Percentiles rank a stretch among this genome's conserved stretches.
Evolutionary conservation across 2,888 invertebrate genomes (phyloP).

Genomic region (Limnephilus marmoratus): DNA sequence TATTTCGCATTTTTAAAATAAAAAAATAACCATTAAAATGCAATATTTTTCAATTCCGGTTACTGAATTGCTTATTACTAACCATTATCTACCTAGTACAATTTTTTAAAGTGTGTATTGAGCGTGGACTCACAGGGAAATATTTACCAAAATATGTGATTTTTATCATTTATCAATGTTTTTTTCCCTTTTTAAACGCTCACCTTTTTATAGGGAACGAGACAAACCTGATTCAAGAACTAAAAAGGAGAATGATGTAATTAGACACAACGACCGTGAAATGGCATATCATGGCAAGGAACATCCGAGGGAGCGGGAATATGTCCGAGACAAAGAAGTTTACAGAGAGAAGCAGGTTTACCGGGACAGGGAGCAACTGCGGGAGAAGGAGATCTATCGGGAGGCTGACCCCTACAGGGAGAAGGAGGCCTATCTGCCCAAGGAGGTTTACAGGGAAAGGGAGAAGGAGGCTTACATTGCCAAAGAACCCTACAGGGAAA

Average conservation of each 20-base stretch:
- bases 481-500: slow-evolving; percentile 70
- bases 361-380: slow-evolving; percentile 70
- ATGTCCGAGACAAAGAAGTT: slow-evolving; percentile 69
- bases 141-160: too few species aligned
- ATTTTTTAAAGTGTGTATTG: too few species aligned
- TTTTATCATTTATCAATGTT: not conserved
- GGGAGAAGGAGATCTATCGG: slow-evolving; percentile 71
- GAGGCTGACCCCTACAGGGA: slow-evolving; percentile 71
- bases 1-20: too few species aligned
- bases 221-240: slow-evolving; percentile 58
- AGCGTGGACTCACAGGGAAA: too few species aligned
- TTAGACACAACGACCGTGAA: slow-evolving; percentile 57
- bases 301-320: slow-evolving; percentile 67
- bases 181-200: not conserved
- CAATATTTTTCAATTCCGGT: too few species aligned
- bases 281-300: slow-evolving; percentile 56
- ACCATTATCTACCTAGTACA: too few species aligned
- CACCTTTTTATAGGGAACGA: slow-evolving; percentile 59
- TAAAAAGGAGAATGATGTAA: slow-evolving; percentile 71
- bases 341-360: slow-evolving; percentile 70
- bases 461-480: slow-evolving; percentile 70
- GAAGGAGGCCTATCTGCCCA: slow-evolving; percentile 68
- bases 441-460: slow-evolving; percentile 68
- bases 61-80: too few species aligned
- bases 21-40: too few species aligned